phyloP scores from a whole-genome alignment of 2,797 vertebrate species.

The Malacoraja senta region DNA sequence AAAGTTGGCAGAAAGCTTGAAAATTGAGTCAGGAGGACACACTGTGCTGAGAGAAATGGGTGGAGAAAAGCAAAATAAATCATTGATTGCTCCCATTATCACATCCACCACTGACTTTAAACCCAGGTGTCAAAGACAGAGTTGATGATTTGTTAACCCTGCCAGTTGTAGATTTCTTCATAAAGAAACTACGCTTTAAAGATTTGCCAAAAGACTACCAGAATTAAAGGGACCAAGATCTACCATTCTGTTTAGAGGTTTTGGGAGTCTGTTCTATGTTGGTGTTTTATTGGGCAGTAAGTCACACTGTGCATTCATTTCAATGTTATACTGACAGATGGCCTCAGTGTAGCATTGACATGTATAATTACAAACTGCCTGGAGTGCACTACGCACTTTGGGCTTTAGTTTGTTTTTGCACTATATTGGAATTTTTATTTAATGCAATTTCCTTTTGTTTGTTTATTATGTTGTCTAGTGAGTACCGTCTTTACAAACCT shows the following conservation, averaged over 20 bases:
- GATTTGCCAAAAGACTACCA: neutral
- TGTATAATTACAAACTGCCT: too few species aligned
- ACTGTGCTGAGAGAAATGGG: neutral
- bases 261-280: neutral
- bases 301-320: too few species aligned
- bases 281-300: neutral
- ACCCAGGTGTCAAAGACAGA: neutral
- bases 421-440: too few species aligned
- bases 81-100: neutral
- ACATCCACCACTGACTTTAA: neutral
- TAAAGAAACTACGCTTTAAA: neutral
- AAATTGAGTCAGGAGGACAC: neutral
- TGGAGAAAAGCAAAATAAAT: neutral
- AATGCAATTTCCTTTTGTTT: too few species aligned
- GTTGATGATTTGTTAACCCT: neutral
- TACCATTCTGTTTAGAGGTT: neutral
- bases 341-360: too few species aligned
- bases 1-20: neutral
- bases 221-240: neutral
- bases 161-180: neutral
- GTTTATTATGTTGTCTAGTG: too few species aligned
- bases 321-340: neutral
- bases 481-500: too few species aligned
- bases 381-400: too few species aligned
- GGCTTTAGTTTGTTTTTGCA: too few species aligned